Percentiles rank a stretch among this genome's conserved stretches.
phyloP scores from a whole-genome alignment of 2,888 invertebrate species.

The Drosophila acutilabella region DNA sequence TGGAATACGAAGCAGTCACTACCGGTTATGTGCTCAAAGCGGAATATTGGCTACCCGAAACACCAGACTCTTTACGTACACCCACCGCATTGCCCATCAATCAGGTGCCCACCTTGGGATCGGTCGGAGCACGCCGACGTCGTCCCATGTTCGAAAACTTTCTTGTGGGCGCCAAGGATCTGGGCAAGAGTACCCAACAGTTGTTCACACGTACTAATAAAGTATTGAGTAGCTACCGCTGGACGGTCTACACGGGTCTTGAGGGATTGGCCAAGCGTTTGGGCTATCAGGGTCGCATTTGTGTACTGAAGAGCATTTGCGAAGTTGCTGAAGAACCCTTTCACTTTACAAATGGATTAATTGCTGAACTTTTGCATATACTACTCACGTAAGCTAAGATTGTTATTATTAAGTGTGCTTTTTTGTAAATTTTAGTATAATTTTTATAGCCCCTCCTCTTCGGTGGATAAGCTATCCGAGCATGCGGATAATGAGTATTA shows the following conservation, averaged over 20 bases:
- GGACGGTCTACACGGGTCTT: slow-evolving; percentile 80
- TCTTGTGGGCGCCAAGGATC: slow-evolving; percentile 62
- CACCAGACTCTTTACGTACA: slow-evolving; percentile 68
- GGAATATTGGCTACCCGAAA: slow-evolving; percentile 81
- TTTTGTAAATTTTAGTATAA: neutral
- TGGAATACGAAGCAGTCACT: slow-evolving; percentile 82
- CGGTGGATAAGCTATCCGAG: slow-evolving; percentile 88
- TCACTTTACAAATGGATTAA: slow-evolving; percentile 89
- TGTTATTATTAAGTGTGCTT: rapidly evolving
- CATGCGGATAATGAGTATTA: slow-evolving; percentile 90
- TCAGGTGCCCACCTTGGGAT: slow-evolving; percentile 63
- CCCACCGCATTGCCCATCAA: slow-evolving; percentile 60
- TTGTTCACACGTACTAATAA: slow-evolving; percentile 59
- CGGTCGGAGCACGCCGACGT: slow-evolving; percentile 49
- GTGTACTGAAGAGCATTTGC: slow-evolving; percentile 91
- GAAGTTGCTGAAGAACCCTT: slow-evolving; percentile 90
- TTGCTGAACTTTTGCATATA: slow-evolving; percentile 91
- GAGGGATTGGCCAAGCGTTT: slow-evolving; percentile 86
- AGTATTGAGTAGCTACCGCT: slow-evolving; percentile 79
- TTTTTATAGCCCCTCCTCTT: slow-evolving; percentile 89
- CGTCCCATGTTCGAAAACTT: slow-evolving; percentile 74
- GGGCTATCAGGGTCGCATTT: slow-evolving; percentile 89
- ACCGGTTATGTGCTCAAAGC: slow-evolving; percentile 83
- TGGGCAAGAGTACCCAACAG: slow-evolving; percentile 64
- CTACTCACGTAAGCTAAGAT: slow-evolving; percentile 89